Evolutionary conservation across 2,888 invertebrate genomes (phyloP).

Genomic region (Prionchulus punctatus): DNA sequence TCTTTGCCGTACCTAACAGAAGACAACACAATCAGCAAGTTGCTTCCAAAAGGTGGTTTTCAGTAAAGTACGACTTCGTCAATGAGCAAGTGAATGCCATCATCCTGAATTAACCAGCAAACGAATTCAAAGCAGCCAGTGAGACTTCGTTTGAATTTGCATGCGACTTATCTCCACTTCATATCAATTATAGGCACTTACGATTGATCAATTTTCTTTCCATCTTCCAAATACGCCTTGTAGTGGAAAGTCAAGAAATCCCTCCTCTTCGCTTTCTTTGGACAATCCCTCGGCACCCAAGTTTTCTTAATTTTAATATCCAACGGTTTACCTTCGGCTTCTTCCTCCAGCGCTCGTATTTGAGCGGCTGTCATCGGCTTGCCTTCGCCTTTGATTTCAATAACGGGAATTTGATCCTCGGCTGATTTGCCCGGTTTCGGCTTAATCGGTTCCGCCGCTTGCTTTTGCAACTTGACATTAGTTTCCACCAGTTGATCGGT

Average conservation of each 20-base stretch:
- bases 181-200: too few relatives aligned
- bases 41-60: too few relatives aligned
- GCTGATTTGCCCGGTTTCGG: slow-evolving; percentile 12
- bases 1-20: slow-evolving; percentile 19
- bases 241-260: slow-evolving; percentile 32
- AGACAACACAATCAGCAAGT: too few relatives aligned
- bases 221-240: slow-evolving; percentile 25
- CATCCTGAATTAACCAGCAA: too few relatives aligned
- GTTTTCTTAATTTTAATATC: slow-evolving; percentile 22
- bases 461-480: background rate
- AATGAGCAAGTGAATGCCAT: background rate
- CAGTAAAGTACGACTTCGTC: background rate
- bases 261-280: slow-evolving; percentile 20
- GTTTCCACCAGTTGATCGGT: background rate
- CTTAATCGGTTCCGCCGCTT: background rate
- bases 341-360: slow-evolving; percentile 25
- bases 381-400: slow-evolving; percentile 28
- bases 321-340: slow-evolving; percentile 25
- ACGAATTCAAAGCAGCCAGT: too few relatives aligned
- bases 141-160: too few relatives aligned
- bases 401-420: slow-evolving; percentile 29
- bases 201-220: slow-evolving; percentile 23
- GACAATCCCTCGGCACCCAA: slow-evolving; percentile 24
- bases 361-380: slow-evolving; percentile 32
- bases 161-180: too few relatives aligned